Conservation (phyloP, 2,888 invertebrate species). For the Tholera decimalis region DNA sequence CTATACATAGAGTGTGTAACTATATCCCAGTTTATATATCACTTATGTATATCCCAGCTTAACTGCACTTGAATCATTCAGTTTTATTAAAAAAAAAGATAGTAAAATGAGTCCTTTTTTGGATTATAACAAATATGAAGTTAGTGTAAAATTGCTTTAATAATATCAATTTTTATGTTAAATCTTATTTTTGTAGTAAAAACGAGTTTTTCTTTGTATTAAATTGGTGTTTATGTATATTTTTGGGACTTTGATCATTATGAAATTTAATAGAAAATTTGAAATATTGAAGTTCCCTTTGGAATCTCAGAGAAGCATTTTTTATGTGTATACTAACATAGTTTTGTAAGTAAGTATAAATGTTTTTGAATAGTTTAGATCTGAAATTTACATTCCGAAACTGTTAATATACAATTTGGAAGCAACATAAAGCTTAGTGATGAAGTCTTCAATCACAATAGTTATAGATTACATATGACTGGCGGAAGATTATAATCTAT, state of each 20-base stretch:
- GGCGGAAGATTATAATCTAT: too few relatives aligned
- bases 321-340: constrained; percentile 10
- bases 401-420: constrained; percentile 8
- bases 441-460: too few relatives aligned
- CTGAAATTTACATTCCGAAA: constrained; percentile 45
- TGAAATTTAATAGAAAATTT: neutral
- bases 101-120: neutral
- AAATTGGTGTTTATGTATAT: constrained; percentile 31
- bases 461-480: neutral
- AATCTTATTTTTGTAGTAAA: constrained; percentile 15
- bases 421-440: neutral
- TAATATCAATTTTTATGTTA: neutral
- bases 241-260: neutral
- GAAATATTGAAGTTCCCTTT: neutral
- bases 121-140: neutral
- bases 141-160: constrained; percentile 8
- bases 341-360: constrained; percentile 19
- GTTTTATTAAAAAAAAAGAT: too few relatives aligned
- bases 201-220: constrained; percentile 20
- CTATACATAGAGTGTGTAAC: constrained; percentile 21
- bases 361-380: constrained; percentile 17
- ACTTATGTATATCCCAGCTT: constrained; percentile 12
- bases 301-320: constrained; percentile 5
- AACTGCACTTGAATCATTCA: constrained; percentile 5
- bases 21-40: neutral